Evolutionary conservation across 2,888 invertebrate species (phyloP).

Genomic region (Tricholauxania praeusta): DNA sequence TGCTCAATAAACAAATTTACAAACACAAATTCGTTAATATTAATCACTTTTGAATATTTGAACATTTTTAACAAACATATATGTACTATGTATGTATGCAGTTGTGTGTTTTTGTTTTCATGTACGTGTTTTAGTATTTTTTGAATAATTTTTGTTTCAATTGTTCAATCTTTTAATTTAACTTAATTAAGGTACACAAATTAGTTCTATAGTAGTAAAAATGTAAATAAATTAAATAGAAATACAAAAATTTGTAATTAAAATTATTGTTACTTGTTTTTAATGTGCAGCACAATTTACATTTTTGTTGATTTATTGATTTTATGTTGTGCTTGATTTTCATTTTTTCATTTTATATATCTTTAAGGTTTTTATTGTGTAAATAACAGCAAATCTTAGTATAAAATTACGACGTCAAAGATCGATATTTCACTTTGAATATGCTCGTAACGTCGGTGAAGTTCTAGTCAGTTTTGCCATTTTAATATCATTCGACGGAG

Average conservation of each 20-base stretch:
- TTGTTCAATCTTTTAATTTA: no score
- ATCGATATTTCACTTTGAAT: no score
- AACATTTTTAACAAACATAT: conserved; percentile 44
- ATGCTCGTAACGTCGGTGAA: background rate
- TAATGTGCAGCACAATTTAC: conserved; percentile 38
- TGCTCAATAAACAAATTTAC: conserved; percentile 11
- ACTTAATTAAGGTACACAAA: no score
- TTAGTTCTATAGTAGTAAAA: no score
- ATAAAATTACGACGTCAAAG: no score
- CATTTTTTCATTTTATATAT: conserved; percentile 41
- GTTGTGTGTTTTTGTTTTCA: conserved; percentile 34
- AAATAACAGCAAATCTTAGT: background rate
- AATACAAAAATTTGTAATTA: no score
- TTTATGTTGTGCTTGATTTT: conserved; percentile 20
- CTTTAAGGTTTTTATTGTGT: conserved; percentile 39
- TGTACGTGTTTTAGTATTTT: conserved; percentile 43
- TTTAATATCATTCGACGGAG: background rate
- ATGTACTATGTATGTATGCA: conserved; percentile 40
- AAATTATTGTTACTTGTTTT: conserved; percentile 31
- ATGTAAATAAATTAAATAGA: no score
- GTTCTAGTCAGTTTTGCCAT: background rate
- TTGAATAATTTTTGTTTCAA: conserved; percentile 16
- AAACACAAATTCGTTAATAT: conserved; percentile 35
- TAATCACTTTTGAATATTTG: conserved; percentile 40
- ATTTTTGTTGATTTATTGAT: conserved; percentile 34